These are phyloP conservation scores for Mastigias papua DNA, from an alignment of 30 jellyfish, hydroid and myxozoan species.

Conservation along the genomic window DNA sequence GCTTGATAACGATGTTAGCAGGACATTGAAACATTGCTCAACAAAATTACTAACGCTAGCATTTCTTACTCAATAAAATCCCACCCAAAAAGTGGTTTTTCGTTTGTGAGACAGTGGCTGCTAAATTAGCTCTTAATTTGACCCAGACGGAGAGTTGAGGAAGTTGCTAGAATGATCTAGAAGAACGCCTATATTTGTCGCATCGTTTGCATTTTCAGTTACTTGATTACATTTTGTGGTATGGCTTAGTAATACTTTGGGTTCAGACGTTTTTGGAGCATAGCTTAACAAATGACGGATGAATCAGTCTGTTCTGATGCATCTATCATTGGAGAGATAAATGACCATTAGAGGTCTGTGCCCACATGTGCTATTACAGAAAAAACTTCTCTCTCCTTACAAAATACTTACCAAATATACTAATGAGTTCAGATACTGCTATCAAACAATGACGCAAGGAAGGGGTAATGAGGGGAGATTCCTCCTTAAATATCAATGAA, in stretches of 20 bases:
- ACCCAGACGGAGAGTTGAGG: background rate
- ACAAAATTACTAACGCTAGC: too few relatives aligned
- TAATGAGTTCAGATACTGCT: too few relatives aligned
- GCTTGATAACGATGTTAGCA: too few relatives aligned
- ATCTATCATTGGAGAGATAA: background rate
- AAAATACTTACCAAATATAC: background rate
- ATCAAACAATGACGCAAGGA: too few relatives aligned
- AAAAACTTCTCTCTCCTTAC: background rate
- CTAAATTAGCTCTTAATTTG: background rate
- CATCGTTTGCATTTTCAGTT: background rate
- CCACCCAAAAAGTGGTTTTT: too few relatives aligned
- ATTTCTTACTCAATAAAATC: too few relatives aligned
- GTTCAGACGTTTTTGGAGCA: background rate
- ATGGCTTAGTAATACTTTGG: background rate
- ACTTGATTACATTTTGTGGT: background rate
- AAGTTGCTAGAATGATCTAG: background rate
- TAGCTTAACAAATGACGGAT: background rate
- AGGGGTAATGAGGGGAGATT: too few relatives aligned
- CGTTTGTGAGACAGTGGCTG: background rate
- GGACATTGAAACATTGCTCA: too few relatives aligned
- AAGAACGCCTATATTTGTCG: constrained; percentile 8
- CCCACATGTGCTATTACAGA: background rate
- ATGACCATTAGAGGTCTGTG: constrained; percentile 1
- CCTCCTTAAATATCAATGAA: too few relatives aligned
- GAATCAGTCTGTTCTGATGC: background rate